Conservation (phyloP, 1,140 invertebrate genomes). For the Saccostrea cuccullata region DNA sequence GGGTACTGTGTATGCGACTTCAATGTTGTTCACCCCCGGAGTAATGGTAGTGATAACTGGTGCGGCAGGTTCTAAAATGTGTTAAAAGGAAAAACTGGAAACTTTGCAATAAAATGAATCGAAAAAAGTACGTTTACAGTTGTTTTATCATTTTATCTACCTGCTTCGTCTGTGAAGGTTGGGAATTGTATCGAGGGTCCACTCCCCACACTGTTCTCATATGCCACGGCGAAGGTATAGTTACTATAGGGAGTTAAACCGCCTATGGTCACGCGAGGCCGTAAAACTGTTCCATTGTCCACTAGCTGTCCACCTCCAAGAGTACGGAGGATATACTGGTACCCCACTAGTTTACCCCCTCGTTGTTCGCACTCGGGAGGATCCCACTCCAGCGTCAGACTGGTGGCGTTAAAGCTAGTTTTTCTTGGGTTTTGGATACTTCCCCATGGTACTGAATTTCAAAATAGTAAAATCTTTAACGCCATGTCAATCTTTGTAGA, state of each 20-base stretch:
- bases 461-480: neutral
- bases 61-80: slow-evolving; percentile 64
- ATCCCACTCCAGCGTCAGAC: slow-evolving; percentile 56
- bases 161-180: slow-evolving; percentile 64
- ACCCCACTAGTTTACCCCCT: slow-evolving; percentile 54
- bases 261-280: neutral
- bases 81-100: neutral
- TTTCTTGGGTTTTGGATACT: slow-evolving; percentile 50
- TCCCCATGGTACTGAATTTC: slow-evolving; percentile 61
- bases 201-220: slow-evolving; percentile 62
- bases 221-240: slow-evolving; percentile 63
- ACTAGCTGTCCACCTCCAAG: neutral
- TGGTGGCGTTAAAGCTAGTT: slow-evolving; percentile 43
- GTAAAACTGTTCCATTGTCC: neutral
- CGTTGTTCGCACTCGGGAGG: slow-evolving; percentile 58
- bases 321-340: slow-evolving; percentile 35
- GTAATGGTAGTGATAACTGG: slow-evolving; percentile 55
- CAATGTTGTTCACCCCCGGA: slow-evolving; percentile 59
- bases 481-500: too few species aligned
- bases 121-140: neutral
- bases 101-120: neutral
- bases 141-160: slow-evolving; percentile 43
- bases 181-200: slow-evolving; percentile 49
- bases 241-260: slow-evolving; percentile 59
- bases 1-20: slow-evolving; percentile 61